These are phyloP conservation scores for Aricia agestis DNA, from an alignment of 1,140 invertebrate species.

Conservation along the genomic window DNA sequence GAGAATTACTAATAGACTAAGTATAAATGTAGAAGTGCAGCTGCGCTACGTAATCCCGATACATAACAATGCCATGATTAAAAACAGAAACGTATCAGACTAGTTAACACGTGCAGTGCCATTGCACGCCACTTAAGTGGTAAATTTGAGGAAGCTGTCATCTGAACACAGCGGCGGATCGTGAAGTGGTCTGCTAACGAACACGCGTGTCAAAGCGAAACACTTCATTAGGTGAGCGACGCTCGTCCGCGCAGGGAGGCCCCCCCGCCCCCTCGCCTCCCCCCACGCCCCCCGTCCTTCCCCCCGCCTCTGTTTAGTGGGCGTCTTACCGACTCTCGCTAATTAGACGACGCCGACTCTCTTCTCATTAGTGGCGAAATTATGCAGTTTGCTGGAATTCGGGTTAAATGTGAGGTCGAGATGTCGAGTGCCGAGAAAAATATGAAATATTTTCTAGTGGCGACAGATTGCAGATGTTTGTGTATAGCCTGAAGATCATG, in stretches of 20 bases:
- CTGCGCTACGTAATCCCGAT: constrained; percentile 27
- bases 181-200: constrained; percentile 72
- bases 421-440: constrained; percentile 54
- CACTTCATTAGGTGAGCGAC: constrained; percentile 74
- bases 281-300: constrained; percentile 35
- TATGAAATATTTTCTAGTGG: constrained; percentile 48
- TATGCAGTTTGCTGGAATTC: constrained; percentile 73
- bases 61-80: constrained; percentile 17
- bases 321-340: constrained; percentile 70
- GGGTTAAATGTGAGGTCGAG: constrained; percentile 70
- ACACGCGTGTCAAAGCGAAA: constrained; percentile 73
- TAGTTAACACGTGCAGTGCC: constrained; percentile 65
- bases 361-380: constrained; percentile 74
- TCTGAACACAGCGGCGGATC: constrained; percentile 64
- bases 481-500: neutral
- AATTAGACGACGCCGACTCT: constrained; percentile 71
- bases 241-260: constrained; percentile 40
- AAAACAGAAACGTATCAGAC: constrained; percentile 57
- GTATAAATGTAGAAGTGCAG: too few species aligned
- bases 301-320: constrained; percentile 61
- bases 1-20: too few species aligned
- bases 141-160: constrained; percentile 71
- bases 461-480: constrained; percentile 27
- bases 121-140: constrained; percentile 71
- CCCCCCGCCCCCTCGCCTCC: constrained; percentile 22